A percentile compares a stretch with the other conserved stretches of the same genome.
Evolutionary conservation across 2,888 invertebrate genomes (phyloP).

Genomic region (Hypercompe scribonia): DNA sequence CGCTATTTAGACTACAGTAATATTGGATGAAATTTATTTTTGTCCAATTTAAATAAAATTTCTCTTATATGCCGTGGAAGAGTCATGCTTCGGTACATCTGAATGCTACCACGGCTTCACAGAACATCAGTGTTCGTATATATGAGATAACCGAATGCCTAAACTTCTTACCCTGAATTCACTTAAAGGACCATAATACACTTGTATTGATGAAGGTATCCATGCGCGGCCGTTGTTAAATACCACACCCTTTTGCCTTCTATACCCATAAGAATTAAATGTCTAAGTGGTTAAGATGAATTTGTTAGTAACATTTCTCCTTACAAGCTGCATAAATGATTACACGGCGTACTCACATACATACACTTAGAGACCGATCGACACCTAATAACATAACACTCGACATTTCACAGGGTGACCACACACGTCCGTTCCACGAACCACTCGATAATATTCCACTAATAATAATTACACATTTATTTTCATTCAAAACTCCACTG

Average conservation of each 20-base stretch:
- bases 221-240: not conserved
- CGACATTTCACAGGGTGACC: conserved; percentile 53
- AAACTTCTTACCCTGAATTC: not conserved
- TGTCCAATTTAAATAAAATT: no score
- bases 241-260: not conserved
- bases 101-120: no score
- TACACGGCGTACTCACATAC: conserved; percentile 25
- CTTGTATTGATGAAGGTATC: not conserved
- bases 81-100: not conserved
- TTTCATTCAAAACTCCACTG: conserved; percentile 80
- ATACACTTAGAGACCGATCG: conserved; percentile 51
- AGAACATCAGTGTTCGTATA: no score
- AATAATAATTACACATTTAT: conserved; percentile 81
- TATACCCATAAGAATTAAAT: not conserved
- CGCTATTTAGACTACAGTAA: not conserved
- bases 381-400: conserved; percentile 74
- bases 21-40: not conserved
- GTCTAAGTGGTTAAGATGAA: not conserved
- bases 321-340: conserved; percentile 14
- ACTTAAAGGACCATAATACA: not conserved
- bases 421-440: conserved; percentile 72
- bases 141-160: not conserved
- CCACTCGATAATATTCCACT: conserved; percentile 70
- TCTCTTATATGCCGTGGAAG: not conserved
- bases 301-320: conserved; percentile 1